Evolutionary conservation across 2,888 invertebrate genomes (phyloP).

Genomic region (Vesta saturnalis): DNA sequence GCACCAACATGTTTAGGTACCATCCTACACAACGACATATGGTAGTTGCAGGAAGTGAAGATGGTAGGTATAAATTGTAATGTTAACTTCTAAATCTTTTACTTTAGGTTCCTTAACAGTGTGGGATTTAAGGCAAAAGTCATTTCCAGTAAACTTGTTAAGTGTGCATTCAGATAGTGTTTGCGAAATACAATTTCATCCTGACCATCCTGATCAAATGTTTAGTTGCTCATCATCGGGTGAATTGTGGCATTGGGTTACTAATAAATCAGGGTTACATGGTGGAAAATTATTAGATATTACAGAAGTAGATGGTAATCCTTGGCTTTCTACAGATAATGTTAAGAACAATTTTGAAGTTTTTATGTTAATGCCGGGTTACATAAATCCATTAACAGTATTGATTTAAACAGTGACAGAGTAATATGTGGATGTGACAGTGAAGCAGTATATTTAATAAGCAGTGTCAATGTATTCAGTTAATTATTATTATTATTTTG

Average conservation of each 20-base stretch:
- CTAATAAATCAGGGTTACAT: constrained; percentile 59
- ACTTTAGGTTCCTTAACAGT: constrained; percentile 76
- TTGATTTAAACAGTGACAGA: constrained; percentile 80
- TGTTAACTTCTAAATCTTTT: constrained; percentile 10
- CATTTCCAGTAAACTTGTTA: constrained; percentile 83
- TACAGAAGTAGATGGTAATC: constrained; percentile 58
- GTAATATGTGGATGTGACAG: constrained; percentile 88
- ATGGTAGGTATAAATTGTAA: constrained; percentile 61
- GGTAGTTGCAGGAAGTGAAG: constrained; percentile 83
- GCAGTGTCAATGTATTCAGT: constrained; percentile 64
- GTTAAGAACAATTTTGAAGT: constrained; percentile 76
- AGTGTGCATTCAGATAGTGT: constrained; percentile 81
- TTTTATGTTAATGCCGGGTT: constrained; percentile 78
- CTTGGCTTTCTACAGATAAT: constrained; percentile 76
- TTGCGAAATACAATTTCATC: constrained; percentile 89
- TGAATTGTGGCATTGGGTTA: constrained; percentile 92
- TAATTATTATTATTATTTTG: no score
- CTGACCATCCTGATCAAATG: constrained; percentile 83
- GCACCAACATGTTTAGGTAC: constrained; percentile 78
- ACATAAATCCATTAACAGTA: constrained; percentile 82
- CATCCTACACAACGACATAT: constrained; percentile 92
- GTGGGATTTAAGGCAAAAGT: constrained; percentile 89
- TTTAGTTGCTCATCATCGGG: constrained; percentile 85
- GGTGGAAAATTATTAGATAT: constrained; percentile 29
- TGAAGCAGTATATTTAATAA: constrained; percentile 86